A percentile compares a stretch with the other conserved stretches of the same genome.
Evolutionary conservation across 2,113 vertebrate species (phyloP).

Genomic region (Empidonax traillii): DNA sequence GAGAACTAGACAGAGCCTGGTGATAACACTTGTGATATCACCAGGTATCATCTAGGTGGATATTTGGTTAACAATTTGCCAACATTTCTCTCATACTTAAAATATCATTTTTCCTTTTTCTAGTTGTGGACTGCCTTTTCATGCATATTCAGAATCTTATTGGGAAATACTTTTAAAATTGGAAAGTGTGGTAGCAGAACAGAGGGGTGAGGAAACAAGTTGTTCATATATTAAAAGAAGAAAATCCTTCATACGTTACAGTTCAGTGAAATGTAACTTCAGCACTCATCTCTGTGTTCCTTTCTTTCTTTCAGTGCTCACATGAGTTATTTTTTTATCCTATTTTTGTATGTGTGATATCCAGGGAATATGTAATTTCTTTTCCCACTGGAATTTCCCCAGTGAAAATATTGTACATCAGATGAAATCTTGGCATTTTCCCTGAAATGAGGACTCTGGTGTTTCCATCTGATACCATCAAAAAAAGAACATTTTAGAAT

Average conservation of each 20-base stretch:
- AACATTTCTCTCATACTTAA: background rate
- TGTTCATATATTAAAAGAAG: background rate
- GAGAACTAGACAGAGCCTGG: constrained; percentile 6
- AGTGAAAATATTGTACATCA: background rate
- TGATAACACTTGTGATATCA: background rate
- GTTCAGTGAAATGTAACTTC: background rate
- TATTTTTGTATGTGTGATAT: background rate
- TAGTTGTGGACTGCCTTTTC: background rate
- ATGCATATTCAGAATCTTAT: background rate
- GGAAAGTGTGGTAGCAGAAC: background rate
- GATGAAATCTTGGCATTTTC: background rate
- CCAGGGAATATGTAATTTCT: background rate
- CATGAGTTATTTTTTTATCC: background rate
- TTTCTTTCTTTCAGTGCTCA: background rate
- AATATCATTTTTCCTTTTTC: background rate
- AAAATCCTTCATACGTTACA: background rate
- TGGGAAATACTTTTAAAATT: background rate
- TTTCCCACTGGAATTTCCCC: background rate
- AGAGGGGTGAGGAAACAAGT: background rate
- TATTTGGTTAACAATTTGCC: background rate
- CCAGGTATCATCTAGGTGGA: background rate
- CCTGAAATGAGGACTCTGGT: background rate
- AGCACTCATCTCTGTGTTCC: background rate
- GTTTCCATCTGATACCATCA: background rate
- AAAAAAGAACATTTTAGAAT: background rate